Evolutionary conservation across 2,888 invertebrate genomes (phyloP).

Genomic region (Phengaris arion): DNA sequence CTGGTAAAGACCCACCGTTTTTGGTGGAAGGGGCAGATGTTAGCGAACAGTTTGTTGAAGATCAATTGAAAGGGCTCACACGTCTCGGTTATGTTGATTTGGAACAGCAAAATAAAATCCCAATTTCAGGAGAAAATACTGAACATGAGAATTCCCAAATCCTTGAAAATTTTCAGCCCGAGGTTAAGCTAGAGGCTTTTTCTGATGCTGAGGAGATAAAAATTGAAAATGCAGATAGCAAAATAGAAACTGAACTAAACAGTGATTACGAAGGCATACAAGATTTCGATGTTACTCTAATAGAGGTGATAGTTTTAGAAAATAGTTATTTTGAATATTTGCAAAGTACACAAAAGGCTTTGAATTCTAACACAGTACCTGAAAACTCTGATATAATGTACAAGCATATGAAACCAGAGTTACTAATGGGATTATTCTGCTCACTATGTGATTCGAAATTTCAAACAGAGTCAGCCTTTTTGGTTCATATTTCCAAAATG

Average conservation of each 20-base stretch:
- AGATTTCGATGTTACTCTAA: conserved; percentile 70
- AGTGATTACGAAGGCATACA: conserved; percentile 61
- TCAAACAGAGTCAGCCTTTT: conserved; percentile 48
- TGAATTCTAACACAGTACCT: conserved; percentile 56
- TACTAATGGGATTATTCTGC: conserved; percentile 52
- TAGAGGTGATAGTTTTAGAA: conserved; percentile 66
- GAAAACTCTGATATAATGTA: conserved; percentile 56
- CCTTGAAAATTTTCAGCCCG: conserved; percentile 45
- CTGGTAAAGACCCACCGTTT: conserved; percentile 63
- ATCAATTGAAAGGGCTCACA: conserved; percentile 53
- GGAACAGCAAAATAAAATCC: conserved; percentile 44
- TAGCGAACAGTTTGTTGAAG: conserved; percentile 59
- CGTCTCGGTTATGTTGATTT: conserved; percentile 61
- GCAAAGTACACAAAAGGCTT: conserved; percentile 47
- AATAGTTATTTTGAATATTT: conserved; percentile 69
- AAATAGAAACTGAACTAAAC: conserved; percentile 36
- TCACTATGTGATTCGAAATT: conserved; percentile 55
- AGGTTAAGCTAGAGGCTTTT: conserved; percentile 49
- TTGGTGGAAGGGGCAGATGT: conserved; percentile 65
- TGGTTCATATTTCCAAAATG: conserved; percentile 61
- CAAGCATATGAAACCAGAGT: conserved; percentile 47
- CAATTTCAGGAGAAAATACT: conserved; percentile 28
- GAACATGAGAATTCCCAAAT: conserved; percentile 37
- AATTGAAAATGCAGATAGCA: conserved; percentile 36
- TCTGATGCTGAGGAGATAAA: conserved; percentile 44